phyloP scores from a whole-genome alignment of 1,140 invertebrate species.

The Hycleus cichorii region DNA sequence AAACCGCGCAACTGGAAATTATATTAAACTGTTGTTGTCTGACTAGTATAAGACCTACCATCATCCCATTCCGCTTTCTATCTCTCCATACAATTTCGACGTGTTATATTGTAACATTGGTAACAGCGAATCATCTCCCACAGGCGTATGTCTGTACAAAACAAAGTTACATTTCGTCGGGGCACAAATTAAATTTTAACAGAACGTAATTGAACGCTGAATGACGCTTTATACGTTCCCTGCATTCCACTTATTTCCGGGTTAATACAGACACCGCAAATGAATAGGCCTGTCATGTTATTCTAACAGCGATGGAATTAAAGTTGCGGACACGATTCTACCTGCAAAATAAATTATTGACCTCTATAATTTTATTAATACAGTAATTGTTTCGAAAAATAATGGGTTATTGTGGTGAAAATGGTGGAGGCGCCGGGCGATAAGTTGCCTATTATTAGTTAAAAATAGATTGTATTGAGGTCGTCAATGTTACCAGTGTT shows the following conservation, averaged over 20 bases:
- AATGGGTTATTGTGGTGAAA: neutral
- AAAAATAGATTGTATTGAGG: neutral
- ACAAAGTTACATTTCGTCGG: slow-evolving; percentile 41
- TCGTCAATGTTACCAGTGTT: neutral
- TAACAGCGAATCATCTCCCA: slow-evolving; percentile 23
- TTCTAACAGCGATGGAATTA: slow-evolving; percentile 18
- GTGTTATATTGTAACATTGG: slow-evolving; percentile 1
- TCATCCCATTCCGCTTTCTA: neutral
- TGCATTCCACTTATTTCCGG: slow-evolving; percentile 37
- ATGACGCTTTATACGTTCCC: slow-evolving; percentile 30
- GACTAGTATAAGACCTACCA: slow-evolving; percentile 1
- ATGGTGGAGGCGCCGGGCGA: neutral
- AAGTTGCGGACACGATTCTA: neutral
- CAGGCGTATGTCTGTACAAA: slow-evolving; percentile 32
- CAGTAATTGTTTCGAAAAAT: too few species aligned
- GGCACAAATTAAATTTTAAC: slow-evolving; percentile 41
- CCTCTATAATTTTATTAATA: neutral
- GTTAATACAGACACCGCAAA: slow-evolving; percentile 38
- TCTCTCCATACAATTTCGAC: neutral
- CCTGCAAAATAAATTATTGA: neutral
- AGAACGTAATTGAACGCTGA: slow-evolving; percentile 39
- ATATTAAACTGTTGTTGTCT: slow-evolving; percentile 34
- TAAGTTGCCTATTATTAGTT: neutral
- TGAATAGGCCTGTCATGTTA: slow-evolving; percentile 30
- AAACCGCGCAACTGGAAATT: slow-evolving; percentile 36